Evolutionary conservation across 2,888 invertebrate genomes (phyloP).

Genomic region (Diadromus collaris): DNA sequence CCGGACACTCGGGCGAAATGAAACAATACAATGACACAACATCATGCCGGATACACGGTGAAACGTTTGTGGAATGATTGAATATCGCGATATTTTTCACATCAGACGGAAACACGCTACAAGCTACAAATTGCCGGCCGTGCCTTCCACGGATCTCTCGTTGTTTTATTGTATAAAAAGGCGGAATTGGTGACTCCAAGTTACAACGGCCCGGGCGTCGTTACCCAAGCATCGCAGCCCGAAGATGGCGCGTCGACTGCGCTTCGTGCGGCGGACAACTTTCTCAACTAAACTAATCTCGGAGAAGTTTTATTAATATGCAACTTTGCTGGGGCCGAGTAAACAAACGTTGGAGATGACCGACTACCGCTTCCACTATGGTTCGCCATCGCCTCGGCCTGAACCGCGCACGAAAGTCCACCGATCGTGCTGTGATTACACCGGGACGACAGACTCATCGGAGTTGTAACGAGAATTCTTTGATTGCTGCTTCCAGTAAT

Average conservation of each 20-base stretch:
- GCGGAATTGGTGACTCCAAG: conserved; percentile 47
- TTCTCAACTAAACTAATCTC: conserved; percentile 73
- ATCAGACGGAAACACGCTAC: background rate
- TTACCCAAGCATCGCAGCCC: conserved; percentile 8
- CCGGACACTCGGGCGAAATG: background rate
- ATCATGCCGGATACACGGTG: background rate
- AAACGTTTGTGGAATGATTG: background rate
- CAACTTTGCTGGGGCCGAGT: conserved; percentile 66
- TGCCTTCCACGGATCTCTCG: background rate
- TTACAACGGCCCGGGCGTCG: conserved; percentile 46
- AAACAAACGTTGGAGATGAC: conserved; percentile 70
- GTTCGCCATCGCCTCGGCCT: background rate
- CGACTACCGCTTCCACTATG: conserved; percentile 11
- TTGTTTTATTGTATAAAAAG: conserved; percentile 21
- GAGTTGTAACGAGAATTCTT: conserved; percentile 5
- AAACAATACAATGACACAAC: conserved; percentile 11
- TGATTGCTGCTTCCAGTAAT: background rate
- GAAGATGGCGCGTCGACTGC: conserved; percentile 28
- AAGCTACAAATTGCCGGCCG: background rate
- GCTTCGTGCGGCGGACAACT: conserved; percentile 28
- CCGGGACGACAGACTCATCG: background rate
- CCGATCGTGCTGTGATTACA: conserved; percentile 14
- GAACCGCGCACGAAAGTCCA: conserved; percentile 24
- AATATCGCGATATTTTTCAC: background rate
- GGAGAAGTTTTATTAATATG: conserved; percentile 75